Evolutionary conservation across 92 coral and sea anemone genomes (phyloP).

Genomic region (Paragorgia papillata): DNA sequence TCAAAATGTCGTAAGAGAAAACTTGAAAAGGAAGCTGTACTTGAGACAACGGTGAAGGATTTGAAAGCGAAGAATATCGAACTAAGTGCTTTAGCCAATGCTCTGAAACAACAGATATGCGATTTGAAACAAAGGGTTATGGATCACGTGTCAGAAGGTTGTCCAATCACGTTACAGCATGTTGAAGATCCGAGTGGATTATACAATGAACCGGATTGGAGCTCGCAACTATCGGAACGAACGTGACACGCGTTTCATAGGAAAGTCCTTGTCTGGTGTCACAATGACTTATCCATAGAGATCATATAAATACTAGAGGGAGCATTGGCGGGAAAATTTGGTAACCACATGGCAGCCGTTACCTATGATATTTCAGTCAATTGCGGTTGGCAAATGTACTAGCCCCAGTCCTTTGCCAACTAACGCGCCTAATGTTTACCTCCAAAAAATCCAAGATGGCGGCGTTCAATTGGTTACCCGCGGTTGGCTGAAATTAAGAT

Average conservation of each 20-base stretch:
- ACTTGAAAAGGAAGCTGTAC: constrained; percentile 92
- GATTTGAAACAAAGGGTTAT: constrained; percentile 94
- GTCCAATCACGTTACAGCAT: constrained; percentile 96
- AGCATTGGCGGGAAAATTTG: too few species aligned
- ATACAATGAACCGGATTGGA: constrained; percentile 22
- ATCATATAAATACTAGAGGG: too few species aligned
- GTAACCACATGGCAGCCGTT: too few species aligned
- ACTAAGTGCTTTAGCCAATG: constrained; percentile 90
- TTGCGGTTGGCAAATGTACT: too few species aligned
- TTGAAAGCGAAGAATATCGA: constrained; percentile 90
- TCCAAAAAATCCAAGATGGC: too few species aligned
- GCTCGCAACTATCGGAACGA: constrained; percentile 2
- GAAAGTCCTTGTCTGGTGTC: too few species aligned
- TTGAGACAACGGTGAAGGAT: constrained; percentile 88
- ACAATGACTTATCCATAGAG: too few species aligned
- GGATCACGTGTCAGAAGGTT: constrained; percentile 99
- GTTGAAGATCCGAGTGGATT: constrained; percentile 33
- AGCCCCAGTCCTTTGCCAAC: too few species aligned
- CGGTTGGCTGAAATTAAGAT: too few species aligned
- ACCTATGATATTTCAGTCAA: too few species aligned
- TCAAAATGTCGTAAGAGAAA: constrained; percentile 96
- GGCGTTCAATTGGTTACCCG: too few species aligned
- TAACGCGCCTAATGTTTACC: too few species aligned
- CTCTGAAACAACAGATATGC: constrained; percentile 97
- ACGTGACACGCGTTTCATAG: constrained; percentile 36